Conservation (phyloP, 2,113 vertebrate genomes). For the Nibea albiflora region DNA sequence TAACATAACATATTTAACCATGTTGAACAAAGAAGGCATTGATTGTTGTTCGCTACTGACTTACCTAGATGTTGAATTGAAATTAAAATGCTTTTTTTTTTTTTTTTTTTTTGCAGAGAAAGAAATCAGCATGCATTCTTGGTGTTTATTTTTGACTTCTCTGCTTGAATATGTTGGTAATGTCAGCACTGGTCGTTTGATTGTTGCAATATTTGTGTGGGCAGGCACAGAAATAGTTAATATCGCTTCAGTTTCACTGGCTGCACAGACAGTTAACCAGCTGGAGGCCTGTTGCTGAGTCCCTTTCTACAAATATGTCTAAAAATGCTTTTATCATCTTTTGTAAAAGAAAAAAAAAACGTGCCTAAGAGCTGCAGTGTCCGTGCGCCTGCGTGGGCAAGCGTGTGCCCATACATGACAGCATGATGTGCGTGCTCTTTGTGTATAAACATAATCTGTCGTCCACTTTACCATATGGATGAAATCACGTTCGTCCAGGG, state of each 20-base stretch:
- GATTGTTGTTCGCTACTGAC: not conserved
- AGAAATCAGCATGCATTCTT: not conserved
- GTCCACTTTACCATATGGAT: constrained; percentile 5
- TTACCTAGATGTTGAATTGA: not conserved
- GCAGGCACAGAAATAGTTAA: not conserved
- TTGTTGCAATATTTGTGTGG: not conserved
- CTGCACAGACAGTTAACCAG: not conserved
- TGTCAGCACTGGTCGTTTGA: not conserved
- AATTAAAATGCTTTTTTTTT: not conserved
- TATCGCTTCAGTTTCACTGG: not conserved
- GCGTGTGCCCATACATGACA: not conserved
- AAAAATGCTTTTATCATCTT: not conserved
- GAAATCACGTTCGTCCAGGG: constrained; percentile 29
- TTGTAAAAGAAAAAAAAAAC: not conserved
- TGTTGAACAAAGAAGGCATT: not conserved
- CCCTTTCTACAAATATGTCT: not conserved
- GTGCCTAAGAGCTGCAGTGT: not conserved
- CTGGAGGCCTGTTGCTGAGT: not conserved
- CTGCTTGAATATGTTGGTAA: not conserved
- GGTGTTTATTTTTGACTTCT: not conserved
- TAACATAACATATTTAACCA: constrained; percentile 2
- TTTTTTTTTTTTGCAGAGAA: not conserved
- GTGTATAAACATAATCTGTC: not conserved
- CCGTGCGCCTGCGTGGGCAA: not conserved
- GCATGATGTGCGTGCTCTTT: not conserved